These are phyloP conservation scores for Monochamus saltuarius DNA, from an alignment of 1,140 invertebrate genomes.

Conservation along the genomic window DNA sequence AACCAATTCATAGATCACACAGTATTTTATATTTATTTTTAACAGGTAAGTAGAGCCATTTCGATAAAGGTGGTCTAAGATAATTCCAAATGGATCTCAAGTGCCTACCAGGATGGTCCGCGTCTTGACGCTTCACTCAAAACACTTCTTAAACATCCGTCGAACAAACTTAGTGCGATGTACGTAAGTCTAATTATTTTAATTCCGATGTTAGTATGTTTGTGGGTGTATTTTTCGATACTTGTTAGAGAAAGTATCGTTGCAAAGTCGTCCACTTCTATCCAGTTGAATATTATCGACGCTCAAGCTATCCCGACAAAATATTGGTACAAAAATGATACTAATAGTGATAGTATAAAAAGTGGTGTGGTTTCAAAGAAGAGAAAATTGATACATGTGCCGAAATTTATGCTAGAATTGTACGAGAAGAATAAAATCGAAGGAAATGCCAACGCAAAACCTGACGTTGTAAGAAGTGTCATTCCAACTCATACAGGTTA, in stretches of 20 bases:
- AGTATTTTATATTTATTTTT: conserved; percentile 10
- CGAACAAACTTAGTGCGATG: conserved; percentile 14
- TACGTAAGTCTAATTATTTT: conserved; percentile 23
- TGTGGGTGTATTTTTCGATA: conserved; percentile 28
- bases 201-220: conserved; percentile 18
- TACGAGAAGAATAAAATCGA: conserved; percentile 43
- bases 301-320: conserved; percentile 7
- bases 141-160: neutral
- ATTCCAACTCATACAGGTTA: conserved; percentile 44
- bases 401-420: conserved; percentile 50
- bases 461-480: conserved; percentile 46
- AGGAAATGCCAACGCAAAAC: conserved; percentile 21
- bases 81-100: conserved; percentile 38
- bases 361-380: conserved; percentile 6
- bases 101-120: conserved; percentile 13
- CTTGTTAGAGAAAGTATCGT: conserved; percentile 24
- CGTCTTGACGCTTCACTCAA: conserved; percentile 14
- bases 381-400: conserved; percentile 42
- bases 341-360: neutral
- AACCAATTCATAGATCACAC: no score
- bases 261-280: conserved; percentile 23
- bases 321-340: neutral
- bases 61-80: conserved; percentile 22
- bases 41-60: conserved; percentile 15
- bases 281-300: conserved; percentile 35